A percentile compares a stretch with the other conserved stretches of the same genome.
Conservation (phyloP, 2,113 vertebrate species). For the Callospermophilus lateralis region DNA sequence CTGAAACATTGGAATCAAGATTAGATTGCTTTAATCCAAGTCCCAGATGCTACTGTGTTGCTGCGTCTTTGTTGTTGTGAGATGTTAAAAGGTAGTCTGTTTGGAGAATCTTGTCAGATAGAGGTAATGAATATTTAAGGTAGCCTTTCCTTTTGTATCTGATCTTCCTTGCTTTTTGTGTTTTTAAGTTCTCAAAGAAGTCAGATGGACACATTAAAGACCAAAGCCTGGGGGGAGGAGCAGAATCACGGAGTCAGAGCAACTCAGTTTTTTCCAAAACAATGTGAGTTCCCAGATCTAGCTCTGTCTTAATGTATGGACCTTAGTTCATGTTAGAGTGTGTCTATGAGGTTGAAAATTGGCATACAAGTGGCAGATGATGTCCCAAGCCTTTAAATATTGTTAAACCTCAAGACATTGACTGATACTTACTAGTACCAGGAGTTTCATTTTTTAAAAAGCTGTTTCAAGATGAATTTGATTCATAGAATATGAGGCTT, state of each 20-base stretch:
- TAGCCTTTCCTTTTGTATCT: conserved; percentile 60
- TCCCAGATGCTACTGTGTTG: background rate
- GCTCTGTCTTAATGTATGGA: conserved; percentile 14
- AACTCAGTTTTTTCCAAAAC: conserved; percentile 81
- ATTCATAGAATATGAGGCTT: background rate
- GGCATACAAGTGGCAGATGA: background rate
- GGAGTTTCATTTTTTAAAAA: conserved; percentile 42
- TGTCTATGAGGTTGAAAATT: conserved; percentile 19
- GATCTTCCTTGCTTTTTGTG: conserved; percentile 70
- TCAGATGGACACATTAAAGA: conserved; percentile 71
- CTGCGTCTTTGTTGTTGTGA: background rate
- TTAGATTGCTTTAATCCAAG: background rate
- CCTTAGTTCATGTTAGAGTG: background rate
- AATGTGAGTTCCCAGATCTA: conserved; percentile 78
- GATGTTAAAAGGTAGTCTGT: background rate
- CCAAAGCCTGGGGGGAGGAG: conserved; percentile 72
- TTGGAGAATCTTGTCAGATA: conserved; percentile 10
- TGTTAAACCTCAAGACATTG: background rate
- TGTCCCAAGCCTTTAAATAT: background rate
- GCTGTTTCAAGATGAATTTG: conserved; percentile 37
- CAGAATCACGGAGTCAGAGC: conserved; percentile 30
- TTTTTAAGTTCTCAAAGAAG: conserved; percentile 77
- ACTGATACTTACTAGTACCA: background rate
- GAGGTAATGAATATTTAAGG: conserved; percentile 7
- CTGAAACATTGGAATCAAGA: background rate